Base-by-base conservation (phyloP, 2,797 vertebrate genomes). In the Manis crassicaudata region DNA sequence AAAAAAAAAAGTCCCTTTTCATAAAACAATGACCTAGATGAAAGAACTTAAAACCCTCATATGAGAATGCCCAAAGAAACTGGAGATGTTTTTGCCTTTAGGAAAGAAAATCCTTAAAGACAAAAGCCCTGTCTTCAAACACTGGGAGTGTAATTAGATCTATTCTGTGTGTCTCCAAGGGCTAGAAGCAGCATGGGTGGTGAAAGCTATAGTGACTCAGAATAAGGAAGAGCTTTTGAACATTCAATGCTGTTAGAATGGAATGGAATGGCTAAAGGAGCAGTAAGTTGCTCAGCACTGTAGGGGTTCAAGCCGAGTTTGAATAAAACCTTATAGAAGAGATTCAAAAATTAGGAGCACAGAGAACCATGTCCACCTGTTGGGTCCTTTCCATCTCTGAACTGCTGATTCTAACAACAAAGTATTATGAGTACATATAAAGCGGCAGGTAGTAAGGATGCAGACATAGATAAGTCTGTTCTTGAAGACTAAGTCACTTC, bases 111-210 rank as follows among this genome's bases (percentile, higher is more conserved):
- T 92, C 80, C 83, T 92, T 90, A 72, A 96, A 96, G 89, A 96
- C 93, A 96, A 95, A 97, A 96, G 95, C 43, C 43, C 93, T 75
- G 82, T 96, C 96, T 96, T 93, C 76, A 90, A 96, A 96, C 79
- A 93, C 54, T 35, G 32, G 14, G 63, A 95, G 67, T 56, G 62
- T 91, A 95, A 97, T 97, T 97, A 96, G 88, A 96, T 75, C 88
- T 88, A 67, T 96, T 76, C 70, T 88, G 8, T 70, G 32, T 88
- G 70, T 94, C 92, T 92, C 95, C 8, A 65, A 94, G 81, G 80
- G 89, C 91, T 95, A 46, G 67, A 93, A 96, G 80, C 46, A 85
- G 79, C 50, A 91, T 68, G 92, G 84, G 91, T 97, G 75, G 37
- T 2, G 72, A 90, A 86, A 83, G 63, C 82, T 72, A 29, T 2